Evolutionary conservation across 1,140 invertebrate species (phyloP).

Genomic region (Saccostrea cuccullata): DNA sequence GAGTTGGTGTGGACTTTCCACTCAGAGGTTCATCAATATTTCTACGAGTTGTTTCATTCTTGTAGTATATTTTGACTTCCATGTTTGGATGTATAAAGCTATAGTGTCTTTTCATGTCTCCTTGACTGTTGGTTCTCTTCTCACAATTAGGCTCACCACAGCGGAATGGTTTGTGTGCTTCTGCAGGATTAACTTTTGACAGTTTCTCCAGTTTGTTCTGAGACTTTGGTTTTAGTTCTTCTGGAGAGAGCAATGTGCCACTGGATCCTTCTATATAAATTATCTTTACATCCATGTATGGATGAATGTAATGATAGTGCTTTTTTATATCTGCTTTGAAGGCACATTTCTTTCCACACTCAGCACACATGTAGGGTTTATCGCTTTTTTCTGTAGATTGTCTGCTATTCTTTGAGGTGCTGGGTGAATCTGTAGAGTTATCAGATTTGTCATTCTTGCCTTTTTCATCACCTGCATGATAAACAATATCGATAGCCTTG

Average conservation of each 20-base stretch:
- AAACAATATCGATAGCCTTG: constrained; percentile 86
- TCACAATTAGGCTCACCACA: constrained; percentile 66
- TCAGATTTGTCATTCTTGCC: not conserved
- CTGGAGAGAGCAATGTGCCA: constrained; percentile 39
- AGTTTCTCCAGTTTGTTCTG: not conserved
- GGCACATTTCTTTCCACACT: constrained; percentile 69
- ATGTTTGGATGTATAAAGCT: constrained; percentile 68
- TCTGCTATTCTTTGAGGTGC: not conserved
- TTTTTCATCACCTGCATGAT: constrained; percentile 28
- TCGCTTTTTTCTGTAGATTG: not conserved
- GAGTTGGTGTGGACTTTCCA: not conserved
- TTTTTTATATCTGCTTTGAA: constrained; percentile 72
- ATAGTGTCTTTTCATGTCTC: constrained; percentile 70
- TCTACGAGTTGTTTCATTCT: constrained; percentile 38
- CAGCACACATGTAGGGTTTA: constrained; percentile 69
- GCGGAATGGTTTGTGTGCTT: constrained; percentile 57
- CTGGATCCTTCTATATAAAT: constrained; percentile 65
- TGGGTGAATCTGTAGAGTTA: not conserved
- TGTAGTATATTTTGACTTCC: constrained; percentile 63
- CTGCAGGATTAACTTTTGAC: not conserved
- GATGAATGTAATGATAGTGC: constrained; percentile 74
- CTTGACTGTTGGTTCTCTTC: constrained; percentile 62
- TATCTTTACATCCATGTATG: constrained; percentile 69
- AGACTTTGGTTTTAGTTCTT: constrained; percentile 7
- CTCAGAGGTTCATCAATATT: constrained; percentile 19